Base-by-base conservation (phyloP, 1,140 invertebrate species). In the Laupala kohalensis region DNA sequence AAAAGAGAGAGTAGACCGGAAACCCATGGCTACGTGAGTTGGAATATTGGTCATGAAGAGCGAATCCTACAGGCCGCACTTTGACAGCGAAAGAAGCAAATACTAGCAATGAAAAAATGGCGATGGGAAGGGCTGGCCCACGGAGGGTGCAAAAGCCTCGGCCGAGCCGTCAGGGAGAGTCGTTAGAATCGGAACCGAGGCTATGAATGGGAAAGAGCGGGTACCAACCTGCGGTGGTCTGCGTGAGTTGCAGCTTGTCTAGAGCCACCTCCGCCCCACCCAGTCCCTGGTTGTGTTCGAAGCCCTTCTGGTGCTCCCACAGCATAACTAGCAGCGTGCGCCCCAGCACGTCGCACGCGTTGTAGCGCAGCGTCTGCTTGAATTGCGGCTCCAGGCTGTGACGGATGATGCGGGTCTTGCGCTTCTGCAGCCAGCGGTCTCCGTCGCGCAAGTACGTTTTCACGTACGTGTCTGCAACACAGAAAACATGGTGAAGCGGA, bases 401-500 rank as follows among this genome's bases (percentile, higher is more conserved):
- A 26, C 90, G 86, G 4, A 93, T 84, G 1, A 93, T 89, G 37
- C 91, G 84, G 0, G 94, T 97, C 79, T 97, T 97, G 73, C 93
- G 89, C 78, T 96, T 96, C 77, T 95, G 92, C 69, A 95, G 81
- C 86, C 91, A 90, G 74, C 91, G 88, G 67, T 93, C 90, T 28
- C 92, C 92, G 76, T 95, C 92, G 29, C 92, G 88, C 28, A 97
- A 83, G 78, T 96, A 96, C 67, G 93, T 96, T 82, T 97, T 97
- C 67, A 96, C 93, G 81, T 97, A 97, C 4, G 94, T 96, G 78
- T 96, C 94, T 84, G 86, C 81, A 73, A 67, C 26, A 67, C 25
- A 5, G 19, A 25, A 24, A 13, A 67, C 15, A 67, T 1, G n/a
- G n/a, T n/a, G n/a, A n/a, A n/a, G n/a, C n/a, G n/a, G n/a, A n/a